A percentile compares a stretch with the other conserved stretches of the same genome.
Evolutionary conservation across 2,888 invertebrate genomes (phyloP).

Genomic region (Napeogenes sylphis): DNA sequence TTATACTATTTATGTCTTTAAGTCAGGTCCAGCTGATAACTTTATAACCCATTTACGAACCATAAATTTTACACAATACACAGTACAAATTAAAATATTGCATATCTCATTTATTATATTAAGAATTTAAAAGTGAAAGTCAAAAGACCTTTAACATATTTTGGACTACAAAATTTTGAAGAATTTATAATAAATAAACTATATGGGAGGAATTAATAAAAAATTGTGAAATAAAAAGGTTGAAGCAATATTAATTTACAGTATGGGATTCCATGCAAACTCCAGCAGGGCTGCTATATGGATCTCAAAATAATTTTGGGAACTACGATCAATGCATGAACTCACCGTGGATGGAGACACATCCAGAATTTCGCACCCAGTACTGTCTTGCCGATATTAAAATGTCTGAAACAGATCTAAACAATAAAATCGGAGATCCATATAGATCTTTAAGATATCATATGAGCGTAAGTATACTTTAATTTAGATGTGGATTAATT

Average conservation of each 20-base stretch:
- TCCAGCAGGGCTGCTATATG: slow-evolving; percentile 43
- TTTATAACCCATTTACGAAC: no score
- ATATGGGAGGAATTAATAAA: no score
- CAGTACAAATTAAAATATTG: no score
- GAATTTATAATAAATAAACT: no score
- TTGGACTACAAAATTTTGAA: no score
- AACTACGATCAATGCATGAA: slow-evolving; percentile 48
- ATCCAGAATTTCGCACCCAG: slow-evolving; percentile 37
- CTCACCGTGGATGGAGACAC: slow-evolving; percentile 33
- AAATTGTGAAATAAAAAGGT: no score
- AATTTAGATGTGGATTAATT: background rate
- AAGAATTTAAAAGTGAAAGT: no score
- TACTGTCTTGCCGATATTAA: slow-evolving; percentile 45
- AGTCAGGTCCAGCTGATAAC: no score
- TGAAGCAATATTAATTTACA: slow-evolving; percentile 21
- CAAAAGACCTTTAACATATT: no score
- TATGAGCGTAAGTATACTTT: slow-evolving; percentile 31
- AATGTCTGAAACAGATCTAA: slow-evolving; percentile 18
- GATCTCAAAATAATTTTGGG: slow-evolving; percentile 38
- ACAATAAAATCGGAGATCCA: slow-evolving; percentile 21
- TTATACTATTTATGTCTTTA: no score
- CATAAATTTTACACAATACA: no score
- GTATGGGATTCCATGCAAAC: slow-evolving; percentile 49
- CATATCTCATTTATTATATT: no score
- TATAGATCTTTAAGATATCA: slow-evolving; percentile 33